Conservation (phyloP, 2,888 invertebrate species). For the Pristionchus fissidentatus region DNA sequence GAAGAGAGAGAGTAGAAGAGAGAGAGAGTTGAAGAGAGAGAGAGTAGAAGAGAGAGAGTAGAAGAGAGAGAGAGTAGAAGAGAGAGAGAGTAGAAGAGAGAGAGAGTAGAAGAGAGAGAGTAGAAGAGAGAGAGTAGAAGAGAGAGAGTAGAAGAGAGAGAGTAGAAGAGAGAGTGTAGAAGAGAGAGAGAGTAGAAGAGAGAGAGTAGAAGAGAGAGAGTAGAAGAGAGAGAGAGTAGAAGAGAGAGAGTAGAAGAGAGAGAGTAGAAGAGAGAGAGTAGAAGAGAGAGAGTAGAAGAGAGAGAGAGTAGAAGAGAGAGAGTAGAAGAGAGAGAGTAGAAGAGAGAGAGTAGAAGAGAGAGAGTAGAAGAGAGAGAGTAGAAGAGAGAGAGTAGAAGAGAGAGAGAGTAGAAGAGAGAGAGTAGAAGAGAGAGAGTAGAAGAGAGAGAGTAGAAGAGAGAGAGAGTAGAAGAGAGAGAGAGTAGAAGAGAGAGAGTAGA, state of each 20-base stretch:
- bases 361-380: neutral
- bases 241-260: neutral
- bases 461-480: neutral
- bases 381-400: neutral
- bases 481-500: neutral
- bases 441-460: neutral
- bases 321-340: neutral
- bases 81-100: neutral
- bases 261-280: neutral
- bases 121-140: too few relatives aligned
- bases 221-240: neutral
- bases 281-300: neutral
- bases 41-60: neutral
- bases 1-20: neutral
- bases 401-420: neutral
- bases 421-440: neutral
- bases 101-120: neutral
- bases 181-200: neutral
- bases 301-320: too few relatives aligned
- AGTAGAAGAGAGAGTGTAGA: neutral
- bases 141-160: neutral
- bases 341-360: neutral
- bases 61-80: neutral
- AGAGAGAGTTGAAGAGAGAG: neutral
- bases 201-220: too few relatives aligned